phyloP scores from a whole-genome alignment of 2,113 vertebrate species.

The Toxostoma redivivum region DNA sequence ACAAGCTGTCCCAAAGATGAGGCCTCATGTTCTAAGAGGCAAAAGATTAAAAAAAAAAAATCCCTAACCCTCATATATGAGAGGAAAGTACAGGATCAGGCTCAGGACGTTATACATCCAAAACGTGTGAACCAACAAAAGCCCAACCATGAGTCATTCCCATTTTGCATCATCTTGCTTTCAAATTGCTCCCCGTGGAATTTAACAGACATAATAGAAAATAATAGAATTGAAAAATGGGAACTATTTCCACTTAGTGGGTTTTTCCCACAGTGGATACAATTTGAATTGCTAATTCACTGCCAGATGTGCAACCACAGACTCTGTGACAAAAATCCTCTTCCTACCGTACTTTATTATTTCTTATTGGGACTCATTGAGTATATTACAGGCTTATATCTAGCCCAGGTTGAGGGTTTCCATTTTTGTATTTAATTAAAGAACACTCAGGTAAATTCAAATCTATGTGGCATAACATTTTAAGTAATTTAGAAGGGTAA shows the following conservation, averaged over 20 bases:
- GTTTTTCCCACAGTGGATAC: constrained; percentile 3
- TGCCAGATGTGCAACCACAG: not conserved
- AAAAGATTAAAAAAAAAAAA: not conserved
- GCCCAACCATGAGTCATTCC: not conserved
- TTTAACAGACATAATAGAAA: constrained; percentile 27
- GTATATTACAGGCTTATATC: not conserved
- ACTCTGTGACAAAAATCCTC: not conserved
- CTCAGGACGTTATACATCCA: accelerated
- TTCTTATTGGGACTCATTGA: not conserved
- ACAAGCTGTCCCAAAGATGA: not conserved
- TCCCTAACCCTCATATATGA: not conserved
- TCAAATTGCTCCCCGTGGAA: constrained; percentile 12
- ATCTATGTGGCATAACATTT: not conserved
- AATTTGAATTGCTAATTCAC: constrained; percentile 21
- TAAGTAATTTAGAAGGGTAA: not conserved
- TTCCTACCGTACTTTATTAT: not conserved
- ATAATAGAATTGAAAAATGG: not conserved
- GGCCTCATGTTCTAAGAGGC: not conserved
- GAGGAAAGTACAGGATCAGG: not conserved
- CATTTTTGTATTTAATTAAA: not conserved
- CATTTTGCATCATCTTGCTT: not conserved
- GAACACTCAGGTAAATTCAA: not conserved
- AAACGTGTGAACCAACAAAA: not conserved
- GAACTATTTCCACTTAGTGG: not conserved
- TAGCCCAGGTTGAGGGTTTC: not conserved